Evolutionary conservation across 2,113 vertebrate species (phyloP), one percentile per base, ranked within the genome.

Genomic region (Cacatua alba): DNA sequence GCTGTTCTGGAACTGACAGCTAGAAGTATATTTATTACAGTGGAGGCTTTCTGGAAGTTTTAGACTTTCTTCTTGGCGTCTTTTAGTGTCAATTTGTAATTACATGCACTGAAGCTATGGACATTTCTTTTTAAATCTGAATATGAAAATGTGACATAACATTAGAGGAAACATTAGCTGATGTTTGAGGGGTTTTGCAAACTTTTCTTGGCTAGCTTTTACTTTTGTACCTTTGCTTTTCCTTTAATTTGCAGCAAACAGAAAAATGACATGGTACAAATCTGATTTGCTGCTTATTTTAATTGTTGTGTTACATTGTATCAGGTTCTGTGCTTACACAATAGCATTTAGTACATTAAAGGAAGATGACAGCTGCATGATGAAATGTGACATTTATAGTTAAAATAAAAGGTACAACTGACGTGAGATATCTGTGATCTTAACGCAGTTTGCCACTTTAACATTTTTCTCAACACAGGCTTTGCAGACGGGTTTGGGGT

Each of bases 351-450:
- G 65, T 90, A 90, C 92, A 82, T 94, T 96, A 94, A 96, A 94
- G 75, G 70, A 95, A 95, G 35, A 68, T 97, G 97, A 96, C 94
- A 97, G 96, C 90, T 92, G 82, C 92, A 92, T 95, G 95, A 96
- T 97, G 89, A 96, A 97, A 92, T 94, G 72, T 96, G 96, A 96
- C 97, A 97, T 97, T 96, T 96, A 87, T 86, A 96, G 91, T 97
- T 97, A 96, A 96, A 95, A 95, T 93, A 94, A 95, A 97, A 97
- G 82, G 57, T 96, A 92, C 78, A 79, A 55, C 82, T 90, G 94
- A 95, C 3, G 37, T 65, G 94, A 90, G 86, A 48, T 88, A 83
- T 55, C 74, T 91, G 83, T 96, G 96, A 97, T 95, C 84, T 81
- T 97, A 97, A 96, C 4, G 0, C 80, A 81, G 7, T 97, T 96